phyloP scores from a whole-genome alignment of 2,888 invertebrate genomes.

The Brachylomia viminalis region DNA sequence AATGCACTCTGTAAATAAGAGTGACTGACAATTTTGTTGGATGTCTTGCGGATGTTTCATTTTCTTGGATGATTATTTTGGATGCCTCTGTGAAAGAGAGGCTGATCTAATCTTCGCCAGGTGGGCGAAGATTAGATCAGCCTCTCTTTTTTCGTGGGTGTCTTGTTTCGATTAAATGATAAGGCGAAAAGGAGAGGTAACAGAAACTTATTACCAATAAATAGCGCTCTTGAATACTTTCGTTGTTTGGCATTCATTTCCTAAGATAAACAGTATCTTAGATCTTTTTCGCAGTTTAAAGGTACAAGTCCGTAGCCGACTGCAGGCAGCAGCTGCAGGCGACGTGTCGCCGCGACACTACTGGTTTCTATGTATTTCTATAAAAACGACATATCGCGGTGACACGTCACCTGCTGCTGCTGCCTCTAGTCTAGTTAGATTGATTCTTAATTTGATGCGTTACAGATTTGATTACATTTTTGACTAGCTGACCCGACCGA shows the following conservation, averaged over 20 bases:
- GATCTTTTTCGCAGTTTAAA: too few relatives aligned
- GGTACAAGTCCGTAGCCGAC: too few relatives aligned
- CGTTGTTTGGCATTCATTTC: background rate
- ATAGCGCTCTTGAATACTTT: too few relatives aligned
- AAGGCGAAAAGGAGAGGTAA: background rate
- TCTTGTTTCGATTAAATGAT: background rate
- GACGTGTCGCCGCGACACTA: too few relatives aligned
- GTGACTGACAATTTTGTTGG: slow-evolving; percentile 16
- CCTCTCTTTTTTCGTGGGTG: background rate
- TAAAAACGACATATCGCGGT: too few relatives aligned
- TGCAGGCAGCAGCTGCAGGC: too few relatives aligned
- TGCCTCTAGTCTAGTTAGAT: background rate
- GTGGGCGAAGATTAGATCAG: background rate
- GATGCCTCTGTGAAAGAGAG: background rate
- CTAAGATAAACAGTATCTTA: too few relatives aligned
- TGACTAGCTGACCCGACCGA: too few relatives aligned
- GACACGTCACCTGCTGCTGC: too few relatives aligned
- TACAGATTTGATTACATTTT: too few relatives aligned
- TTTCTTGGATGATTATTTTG: slow-evolving; percentile 24
- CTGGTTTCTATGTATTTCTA: too few relatives aligned
- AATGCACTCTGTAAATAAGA: slow-evolving; percentile 33
- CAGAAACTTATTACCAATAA: background rate
- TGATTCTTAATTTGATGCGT: background rate
- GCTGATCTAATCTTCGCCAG: too few relatives aligned
- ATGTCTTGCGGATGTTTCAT: background rate